These are phyloP conservation scores for Xanthia togata DNA, from an alignment of 2,888 invertebrate species.

Conservation along the genomic window DNA sequence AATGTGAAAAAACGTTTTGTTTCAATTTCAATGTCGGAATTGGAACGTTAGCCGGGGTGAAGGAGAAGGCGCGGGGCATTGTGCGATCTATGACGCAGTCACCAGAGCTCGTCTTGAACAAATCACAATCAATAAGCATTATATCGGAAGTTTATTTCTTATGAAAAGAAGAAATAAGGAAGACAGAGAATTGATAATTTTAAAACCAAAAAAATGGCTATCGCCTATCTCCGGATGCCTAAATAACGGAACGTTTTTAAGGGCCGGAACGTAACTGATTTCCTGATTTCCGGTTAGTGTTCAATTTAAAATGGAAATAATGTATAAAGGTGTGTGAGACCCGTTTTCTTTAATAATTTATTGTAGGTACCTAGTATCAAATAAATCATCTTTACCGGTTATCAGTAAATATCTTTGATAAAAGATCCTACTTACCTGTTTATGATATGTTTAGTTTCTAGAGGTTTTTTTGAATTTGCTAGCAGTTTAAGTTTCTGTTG, in stretches of 20 bases:
- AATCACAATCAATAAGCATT: conserved; percentile 55
- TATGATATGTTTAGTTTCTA: too few relatives aligned
- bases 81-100: conserved; percentile 45
- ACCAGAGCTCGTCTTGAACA: conserved; percentile 55
- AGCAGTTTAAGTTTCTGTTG: not conserved
- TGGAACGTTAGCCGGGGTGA: conserved; percentile 69
- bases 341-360: not conserved
- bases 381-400: not conserved
- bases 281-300: not conserved
- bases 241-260: conserved; percentile 28
- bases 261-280: conserved; percentile 3
- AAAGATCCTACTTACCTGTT: not conserved
- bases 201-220: conserved; percentile 10
- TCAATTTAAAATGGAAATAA: not conserved
- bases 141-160: conserved; percentile 61
- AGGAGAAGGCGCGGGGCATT: conserved; percentile 73
- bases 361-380: not conserved
- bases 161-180: conserved; percentile 49
- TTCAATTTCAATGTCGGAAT: conserved; percentile 75
- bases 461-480: not conserved
- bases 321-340: fast-evolving
- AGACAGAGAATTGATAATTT: conserved; percentile 22
- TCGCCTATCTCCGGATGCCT: not conserved
- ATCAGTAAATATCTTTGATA: not conserved
- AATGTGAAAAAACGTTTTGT: conserved; percentile 66